A percentile compares a stretch with the other conserved stretches of the same genome.
Conservation (phyloP, 2,797 vertebrate species). For the Botia kubotai region DNA sequence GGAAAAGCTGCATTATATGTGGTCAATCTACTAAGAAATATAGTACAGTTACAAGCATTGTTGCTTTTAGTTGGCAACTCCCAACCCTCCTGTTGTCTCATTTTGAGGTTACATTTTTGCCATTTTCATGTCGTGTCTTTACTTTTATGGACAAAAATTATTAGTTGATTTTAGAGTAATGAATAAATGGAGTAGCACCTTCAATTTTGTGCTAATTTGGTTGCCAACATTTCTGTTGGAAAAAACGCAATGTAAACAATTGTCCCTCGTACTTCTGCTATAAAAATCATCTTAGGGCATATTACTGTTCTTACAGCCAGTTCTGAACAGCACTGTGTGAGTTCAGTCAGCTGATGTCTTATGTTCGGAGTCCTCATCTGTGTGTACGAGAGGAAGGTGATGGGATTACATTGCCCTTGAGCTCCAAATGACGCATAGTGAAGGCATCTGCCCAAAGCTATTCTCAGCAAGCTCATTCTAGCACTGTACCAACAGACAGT, state of each 20-base stretch:
- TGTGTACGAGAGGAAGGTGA: constrained; percentile 59
- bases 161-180: background rate
- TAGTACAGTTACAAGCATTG: too few species aligned
- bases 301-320: background rate
- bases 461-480: constrained; percentile 81
- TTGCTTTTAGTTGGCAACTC: too few species aligned
- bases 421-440: constrained; percentile 79
- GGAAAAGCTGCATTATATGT: too few species aligned
- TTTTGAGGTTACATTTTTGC: too few species aligned
- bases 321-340: constrained; percentile 30
- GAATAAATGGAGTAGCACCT: background rate
- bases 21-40: too few species aligned
- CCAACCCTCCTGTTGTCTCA: too few species aligned
- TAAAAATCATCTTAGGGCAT: background rate
- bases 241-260: background rate
- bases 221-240: background rate
- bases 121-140: too few species aligned
- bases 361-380: constrained; percentile 49
- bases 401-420: constrained; percentile 78
- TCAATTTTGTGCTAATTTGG: constrained; percentile 12
- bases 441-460: constrained; percentile 81
- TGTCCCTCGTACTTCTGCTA: background rate
- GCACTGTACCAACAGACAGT: constrained; percentile 61
- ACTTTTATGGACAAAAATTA: background rate
- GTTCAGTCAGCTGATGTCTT: constrained; percentile 49